These are phyloP conservation scores for Enteromius treurensis DNA, from an alignment of 2,797 vertebrate species.

Conservation along the genomic window DNA sequence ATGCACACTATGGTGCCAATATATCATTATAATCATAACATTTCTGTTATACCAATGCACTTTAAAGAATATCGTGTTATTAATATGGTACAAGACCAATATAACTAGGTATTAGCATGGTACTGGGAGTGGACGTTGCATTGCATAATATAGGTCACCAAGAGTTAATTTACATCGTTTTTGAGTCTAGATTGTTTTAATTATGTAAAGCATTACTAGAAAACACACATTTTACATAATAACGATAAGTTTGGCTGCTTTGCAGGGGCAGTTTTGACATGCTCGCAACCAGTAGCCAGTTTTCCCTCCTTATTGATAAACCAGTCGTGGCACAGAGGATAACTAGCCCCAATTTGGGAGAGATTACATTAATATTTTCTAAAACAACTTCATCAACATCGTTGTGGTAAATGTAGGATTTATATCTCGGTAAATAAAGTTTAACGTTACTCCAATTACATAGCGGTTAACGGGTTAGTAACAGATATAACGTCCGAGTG, in stretches of 20 bases:
- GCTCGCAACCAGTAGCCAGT: constrained; percentile 67
- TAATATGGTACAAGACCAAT: not conserved
- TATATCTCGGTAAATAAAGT: not conserved
- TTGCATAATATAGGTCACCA: not conserved
- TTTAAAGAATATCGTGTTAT: not conserved
- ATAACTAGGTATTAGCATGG: not conserved
- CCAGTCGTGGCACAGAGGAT: not conserved
- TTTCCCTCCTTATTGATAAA: constrained; percentile 77
- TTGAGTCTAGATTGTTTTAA: not conserved
- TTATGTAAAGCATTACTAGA: too few relatives aligned
- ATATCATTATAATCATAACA: not conserved
- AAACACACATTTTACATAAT: not conserved
- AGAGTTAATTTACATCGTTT: not conserved
- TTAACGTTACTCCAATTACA: not conserved
- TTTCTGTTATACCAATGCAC: too few relatives aligned
- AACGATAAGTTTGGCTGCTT: too few relatives aligned
- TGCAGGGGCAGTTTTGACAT: not conserved
- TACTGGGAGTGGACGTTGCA: too few relatives aligned
- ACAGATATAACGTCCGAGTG: not conserved
- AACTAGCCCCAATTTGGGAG: not conserved
- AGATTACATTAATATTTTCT: not conserved
- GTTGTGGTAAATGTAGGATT: not conserved
- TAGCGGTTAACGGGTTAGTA: not conserved
- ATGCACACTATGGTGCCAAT: not conserved
- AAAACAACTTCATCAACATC: not conserved